Conservation (phyloP, 2,797 vertebrate species). For the Chelmon rostratus region DNA sequence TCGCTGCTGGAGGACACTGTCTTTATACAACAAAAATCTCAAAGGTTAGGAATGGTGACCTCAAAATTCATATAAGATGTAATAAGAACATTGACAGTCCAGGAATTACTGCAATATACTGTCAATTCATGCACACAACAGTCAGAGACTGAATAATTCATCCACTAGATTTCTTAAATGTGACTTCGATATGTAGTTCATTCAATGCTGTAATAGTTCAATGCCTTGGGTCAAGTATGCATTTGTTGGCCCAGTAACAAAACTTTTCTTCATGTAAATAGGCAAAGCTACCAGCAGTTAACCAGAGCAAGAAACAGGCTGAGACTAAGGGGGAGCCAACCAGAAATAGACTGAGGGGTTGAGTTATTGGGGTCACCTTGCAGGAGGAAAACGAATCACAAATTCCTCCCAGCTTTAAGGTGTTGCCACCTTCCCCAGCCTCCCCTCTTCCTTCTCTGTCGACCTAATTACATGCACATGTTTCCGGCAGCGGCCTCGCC, state of each 20-base stretch:
- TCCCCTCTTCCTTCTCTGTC: constrained; percentile 86
- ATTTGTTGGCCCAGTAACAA: constrained; percentile 51
- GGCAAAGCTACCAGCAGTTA: constrained; percentile 76
- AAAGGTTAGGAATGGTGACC: not conserved
- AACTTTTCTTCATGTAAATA: constrained; percentile 66
- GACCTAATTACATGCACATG: constrained; percentile 90
- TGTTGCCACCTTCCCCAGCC: constrained; percentile 81
- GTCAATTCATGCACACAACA: not conserved
- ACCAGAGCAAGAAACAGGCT: constrained; percentile 83
- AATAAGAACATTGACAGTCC: not conserved
- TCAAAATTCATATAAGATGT: too few relatives aligned
- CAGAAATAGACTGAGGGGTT: constrained; percentile 88
- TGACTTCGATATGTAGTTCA: not conserved
- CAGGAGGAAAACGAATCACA: constrained; percentile 85
- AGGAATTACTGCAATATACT: not conserved
- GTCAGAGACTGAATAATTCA: not conserved
- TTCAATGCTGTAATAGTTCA: not conserved
- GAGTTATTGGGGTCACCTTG: constrained; percentile 92
- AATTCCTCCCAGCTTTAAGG: constrained; percentile 85
- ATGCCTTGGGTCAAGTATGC: constrained; percentile 3
- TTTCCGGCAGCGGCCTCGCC: constrained; percentile 82
- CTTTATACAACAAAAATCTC: not conserved
- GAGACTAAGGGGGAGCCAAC: constrained; percentile 80
- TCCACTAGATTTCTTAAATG: not conserved
- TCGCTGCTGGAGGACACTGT: constrained; percentile 19